Evolutionary conservation across 2,113 vertebrate species (phyloP), one percentile per base, ranked within the genome.

Genomic region (Scartelaos histophorus): DNA sequence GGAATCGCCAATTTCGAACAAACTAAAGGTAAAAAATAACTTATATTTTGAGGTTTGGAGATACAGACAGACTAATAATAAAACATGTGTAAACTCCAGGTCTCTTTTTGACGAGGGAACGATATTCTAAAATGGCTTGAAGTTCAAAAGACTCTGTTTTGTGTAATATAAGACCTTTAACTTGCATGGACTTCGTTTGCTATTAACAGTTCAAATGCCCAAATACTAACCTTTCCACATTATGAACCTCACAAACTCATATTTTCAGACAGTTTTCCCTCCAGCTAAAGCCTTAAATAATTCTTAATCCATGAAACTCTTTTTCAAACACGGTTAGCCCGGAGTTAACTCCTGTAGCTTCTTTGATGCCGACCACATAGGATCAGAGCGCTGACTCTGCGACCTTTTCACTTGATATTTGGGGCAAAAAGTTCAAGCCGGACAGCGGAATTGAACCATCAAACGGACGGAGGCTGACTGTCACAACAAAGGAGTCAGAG

Each of bases 361-460:
- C 78, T 87, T 83, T 74, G 81, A 78, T 70, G 74, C 54, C 34
- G 66, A 71, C 51, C 24, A 56, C 66, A n/a, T 10, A 68, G 62
- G 69, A 82, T 83, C 15, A 47, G 67, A 70, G 71, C 51, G 21
- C 75, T 62, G 64, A 70, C 65, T 82, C 76, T 3, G 45, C 79
- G 82, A 88, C 89, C 85, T 85, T 87, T 88, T 87, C 75, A 61
- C 70, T 70, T 71, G 53, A 61, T 65, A 56, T 86, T 82, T 80
- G 35, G 15, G 61, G 67, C 19, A 67, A 70, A 75, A 82, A 75
- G 75, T 81, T 86, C 25, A 73, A 19, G 35, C 73, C 46, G 83
- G 80, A 73, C 56, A 67, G 62, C 65, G 21, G 34, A 71, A 75
- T 80, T 72, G 60, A 56, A 7, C 56, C 68, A 22, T 22, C 24